Evolutionary conservation across 2,888 invertebrate species (phyloP).

Genomic region (Lucinisca nassula): DNA sequence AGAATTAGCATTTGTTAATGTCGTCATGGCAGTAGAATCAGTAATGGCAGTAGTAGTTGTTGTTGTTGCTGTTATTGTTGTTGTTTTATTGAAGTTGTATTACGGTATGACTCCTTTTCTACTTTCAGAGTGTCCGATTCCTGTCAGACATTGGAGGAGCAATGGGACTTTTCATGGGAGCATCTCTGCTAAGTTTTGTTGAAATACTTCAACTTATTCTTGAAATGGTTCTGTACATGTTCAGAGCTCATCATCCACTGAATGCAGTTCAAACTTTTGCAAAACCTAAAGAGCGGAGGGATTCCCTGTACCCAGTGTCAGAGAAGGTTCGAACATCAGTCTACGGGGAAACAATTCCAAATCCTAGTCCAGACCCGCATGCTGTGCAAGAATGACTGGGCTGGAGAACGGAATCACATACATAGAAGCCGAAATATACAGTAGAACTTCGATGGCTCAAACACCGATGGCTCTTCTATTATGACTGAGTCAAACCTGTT

Average conservation of each 20-base stretch:
- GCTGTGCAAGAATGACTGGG: background rate
- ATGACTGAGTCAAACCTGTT: too few relatives aligned
- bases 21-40: too few relatives aligned
- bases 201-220: conserved; percentile 64
- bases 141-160: conserved; percentile 72
- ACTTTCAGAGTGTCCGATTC: conserved; percentile 65
- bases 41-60: too few relatives aligned
- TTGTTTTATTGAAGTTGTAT: too few relatives aligned
- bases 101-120: too few relatives aligned
- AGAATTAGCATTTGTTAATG: too few relatives aligned
- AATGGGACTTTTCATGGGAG: conserved; percentile 70
- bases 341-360: background rate
- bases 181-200: conserved; percentile 66
- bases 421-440: too few relatives aligned
- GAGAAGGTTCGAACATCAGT: background rate
- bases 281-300: background rate
- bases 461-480: too few relatives aligned
- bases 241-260: background rate
- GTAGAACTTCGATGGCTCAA: too few relatives aligned
- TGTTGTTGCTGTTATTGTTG: too few relatives aligned
- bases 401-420: too few relatives aligned
- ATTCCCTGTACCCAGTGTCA: background rate
- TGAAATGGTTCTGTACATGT: conserved; percentile 49
- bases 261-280: background rate
- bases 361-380: background rate